Percentiles rank a stretch among this genome's conserved stretches.
Conservation (phyloP, 2,113 vertebrate genomes). For the Mormyrus lacerda region DNA sequence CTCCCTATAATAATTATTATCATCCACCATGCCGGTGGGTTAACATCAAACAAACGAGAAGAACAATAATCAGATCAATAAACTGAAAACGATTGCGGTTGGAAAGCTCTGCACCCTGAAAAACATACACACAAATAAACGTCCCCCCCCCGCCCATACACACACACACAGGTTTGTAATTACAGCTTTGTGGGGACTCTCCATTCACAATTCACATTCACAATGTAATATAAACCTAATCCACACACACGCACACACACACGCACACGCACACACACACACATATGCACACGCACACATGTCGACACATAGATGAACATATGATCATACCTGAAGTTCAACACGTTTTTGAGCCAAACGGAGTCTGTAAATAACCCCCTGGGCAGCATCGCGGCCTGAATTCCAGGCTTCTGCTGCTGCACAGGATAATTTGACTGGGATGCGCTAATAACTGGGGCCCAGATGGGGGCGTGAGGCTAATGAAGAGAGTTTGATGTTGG, state of each 20-base stretch:
- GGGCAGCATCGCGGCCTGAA: neutral
- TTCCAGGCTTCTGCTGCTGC: neutral
- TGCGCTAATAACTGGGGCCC: neutral
- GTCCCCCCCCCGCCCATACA: too few relatives aligned
- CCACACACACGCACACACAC: neutral
- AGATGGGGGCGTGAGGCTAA: neutral
- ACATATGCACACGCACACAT: neutral
- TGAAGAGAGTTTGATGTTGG: conserved; percentile 20
- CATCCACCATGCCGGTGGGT: conserved; percentile 33
- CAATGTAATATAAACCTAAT: too few relatives aligned
- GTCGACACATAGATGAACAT: neutral
- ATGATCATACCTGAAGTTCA: neutral
- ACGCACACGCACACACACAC: neutral
- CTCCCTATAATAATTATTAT: conserved; percentile 24
- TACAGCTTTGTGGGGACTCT: too few relatives aligned
- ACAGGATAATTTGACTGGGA: neutral
- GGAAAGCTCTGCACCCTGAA: neutral
- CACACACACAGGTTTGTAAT: too few relatives aligned
- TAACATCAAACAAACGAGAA: conserved; percentile 33
- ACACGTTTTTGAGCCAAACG: neutral
- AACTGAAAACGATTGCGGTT: neutral
- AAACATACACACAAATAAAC: neutral
- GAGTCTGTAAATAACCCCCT: neutral
- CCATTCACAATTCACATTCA: too few relatives aligned
- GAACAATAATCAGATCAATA: neutral